Evolutionary conservation across 2,797 vertebrate genomes (phyloP).

Genomic region (Bovichtus diacanthus): DNA sequence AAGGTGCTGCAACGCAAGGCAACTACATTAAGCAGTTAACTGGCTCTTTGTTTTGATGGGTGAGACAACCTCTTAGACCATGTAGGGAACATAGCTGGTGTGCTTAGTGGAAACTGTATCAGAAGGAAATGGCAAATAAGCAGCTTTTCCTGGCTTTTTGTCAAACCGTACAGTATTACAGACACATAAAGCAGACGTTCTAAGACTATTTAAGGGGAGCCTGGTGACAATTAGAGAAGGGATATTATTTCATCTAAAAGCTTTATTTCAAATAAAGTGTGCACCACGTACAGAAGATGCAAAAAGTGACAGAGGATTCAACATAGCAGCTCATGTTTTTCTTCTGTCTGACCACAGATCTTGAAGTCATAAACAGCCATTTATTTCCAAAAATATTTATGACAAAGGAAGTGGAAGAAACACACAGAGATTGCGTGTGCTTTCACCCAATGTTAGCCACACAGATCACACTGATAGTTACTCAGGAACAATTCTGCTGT

Average conservation of each 20-base stretch:
- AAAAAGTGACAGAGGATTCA: conserved; percentile 10
- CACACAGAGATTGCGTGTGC: no score
- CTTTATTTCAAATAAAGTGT: conserved; percentile 6
- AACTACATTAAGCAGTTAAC: conserved; percentile 37
- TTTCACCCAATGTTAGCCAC: conserved; percentile 33
- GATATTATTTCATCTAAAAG: neutral
- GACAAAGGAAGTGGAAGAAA: conserved; percentile 51
- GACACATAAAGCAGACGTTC: conserved; percentile 39
- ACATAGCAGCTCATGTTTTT: neutral
- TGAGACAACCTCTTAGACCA: conserved; percentile 35
- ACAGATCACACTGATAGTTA: conserved; percentile 49
- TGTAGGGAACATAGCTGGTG: conserved; percentile 42
- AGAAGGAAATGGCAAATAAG: conserved; percentile 41
- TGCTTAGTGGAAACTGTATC: conserved; percentile 54
- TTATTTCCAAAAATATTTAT: conserved; percentile 42
- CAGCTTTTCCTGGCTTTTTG: conserved; percentile 51
- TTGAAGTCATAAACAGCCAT: conserved; percentile 1
- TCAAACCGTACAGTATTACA: conserved; percentile 39
- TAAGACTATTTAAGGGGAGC: neutral
- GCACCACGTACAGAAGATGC: neutral
- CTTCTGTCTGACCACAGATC: conserved; percentile 15
- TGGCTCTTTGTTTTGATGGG: conserved; percentile 55
- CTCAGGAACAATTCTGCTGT: conserved; percentile 18
- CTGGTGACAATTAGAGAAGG: conserved; percentile 20
- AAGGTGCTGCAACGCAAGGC: conserved; percentile 50